phyloP scores from a whole-genome alignment of 1,140 invertebrate species.

The Brachionus rubens region DNA sequence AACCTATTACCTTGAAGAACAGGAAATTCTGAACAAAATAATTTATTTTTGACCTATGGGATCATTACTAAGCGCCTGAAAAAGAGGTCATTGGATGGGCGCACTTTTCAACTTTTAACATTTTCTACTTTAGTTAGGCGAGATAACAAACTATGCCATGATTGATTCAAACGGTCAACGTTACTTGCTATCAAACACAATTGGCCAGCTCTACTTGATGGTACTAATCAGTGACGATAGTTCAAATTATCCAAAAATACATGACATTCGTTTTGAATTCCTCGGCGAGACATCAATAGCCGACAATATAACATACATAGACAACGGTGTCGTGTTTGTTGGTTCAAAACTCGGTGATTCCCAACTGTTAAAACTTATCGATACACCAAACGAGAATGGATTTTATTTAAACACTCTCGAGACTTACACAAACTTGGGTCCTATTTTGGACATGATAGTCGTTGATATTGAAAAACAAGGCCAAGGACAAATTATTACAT shows the following conservation, averaged over 20 bases:
- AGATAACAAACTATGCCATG: conserved; percentile 89
- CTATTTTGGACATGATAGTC: conserved; percentile 95
- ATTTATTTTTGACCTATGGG: too few relatives aligned
- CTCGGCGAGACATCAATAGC: conserved; percentile 80
- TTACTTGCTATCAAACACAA: conserved; percentile 89
- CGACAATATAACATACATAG: conserved; percentile 96
- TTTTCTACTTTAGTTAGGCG: conserved; percentile 70
- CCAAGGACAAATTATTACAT: conserved; percentile 83
- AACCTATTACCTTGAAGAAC: too few relatives aligned
- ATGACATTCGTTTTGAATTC: conserved; percentile 52
- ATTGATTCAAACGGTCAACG: conserved; percentile 85
- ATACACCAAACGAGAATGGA: conserved; percentile 75
- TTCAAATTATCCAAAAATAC: conserved; percentile 51
- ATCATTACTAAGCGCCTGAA: too few relatives aligned
- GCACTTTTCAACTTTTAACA: conserved; percentile 10
- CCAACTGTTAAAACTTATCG: conserved; percentile 85
- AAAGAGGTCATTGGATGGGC: too few relatives aligned
- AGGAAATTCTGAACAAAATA: too few relatives aligned
- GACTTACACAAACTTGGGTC: conserved; percentile 91
- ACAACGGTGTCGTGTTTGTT: conserved; percentile 95
- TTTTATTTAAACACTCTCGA: conserved; percentile 89
- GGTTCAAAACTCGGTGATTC: conserved; percentile 94
- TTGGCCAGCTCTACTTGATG: conserved; percentile 92
- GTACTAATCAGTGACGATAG: conserved; percentile 77
- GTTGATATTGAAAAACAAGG: conserved; percentile 88